Evolutionary conservation across 2,113 vertebrate genomes (phyloP).

Genomic region (Halcyon malimbica): DNA sequence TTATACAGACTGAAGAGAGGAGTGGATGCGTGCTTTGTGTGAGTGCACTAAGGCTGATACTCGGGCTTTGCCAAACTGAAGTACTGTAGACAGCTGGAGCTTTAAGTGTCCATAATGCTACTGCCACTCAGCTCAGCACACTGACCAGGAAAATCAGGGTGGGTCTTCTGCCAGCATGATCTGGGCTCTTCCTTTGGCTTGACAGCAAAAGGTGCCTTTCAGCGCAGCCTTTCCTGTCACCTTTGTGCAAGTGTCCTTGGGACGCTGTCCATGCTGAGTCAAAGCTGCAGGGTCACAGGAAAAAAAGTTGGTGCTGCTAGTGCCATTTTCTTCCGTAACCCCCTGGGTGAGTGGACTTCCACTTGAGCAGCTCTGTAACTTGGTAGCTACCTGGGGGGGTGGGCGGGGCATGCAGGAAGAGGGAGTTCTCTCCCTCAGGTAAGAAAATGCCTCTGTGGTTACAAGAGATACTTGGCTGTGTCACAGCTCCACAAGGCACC

Average conservation of each 20-base stretch:
- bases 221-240: background rate
- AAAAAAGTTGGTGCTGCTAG: background rate
- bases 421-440: background rate
- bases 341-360: background rate
- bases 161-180: background rate
- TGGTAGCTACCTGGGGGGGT: background rate
- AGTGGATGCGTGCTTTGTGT: background rate
- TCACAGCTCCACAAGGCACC: background rate
- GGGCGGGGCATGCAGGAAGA: background rate
- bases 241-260: background rate
- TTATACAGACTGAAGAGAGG: background rate
- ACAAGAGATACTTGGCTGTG: background rate
- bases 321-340: background rate
- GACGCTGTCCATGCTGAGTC: accelerated
- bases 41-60: background rate
- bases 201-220: background rate
- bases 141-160: no score
- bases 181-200: background rate
- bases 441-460: background rate
- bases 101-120: background rate
- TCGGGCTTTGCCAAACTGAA: background rate
- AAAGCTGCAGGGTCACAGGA: background rate
- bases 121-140: accelerated
- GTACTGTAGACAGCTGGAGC: background rate
- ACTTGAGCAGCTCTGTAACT: background rate